Evolutionary conservation across 2,113 vertebrate species (phyloP), one percentile per base, ranked within the genome.

Genomic region (Calidris pugnax): DNA sequence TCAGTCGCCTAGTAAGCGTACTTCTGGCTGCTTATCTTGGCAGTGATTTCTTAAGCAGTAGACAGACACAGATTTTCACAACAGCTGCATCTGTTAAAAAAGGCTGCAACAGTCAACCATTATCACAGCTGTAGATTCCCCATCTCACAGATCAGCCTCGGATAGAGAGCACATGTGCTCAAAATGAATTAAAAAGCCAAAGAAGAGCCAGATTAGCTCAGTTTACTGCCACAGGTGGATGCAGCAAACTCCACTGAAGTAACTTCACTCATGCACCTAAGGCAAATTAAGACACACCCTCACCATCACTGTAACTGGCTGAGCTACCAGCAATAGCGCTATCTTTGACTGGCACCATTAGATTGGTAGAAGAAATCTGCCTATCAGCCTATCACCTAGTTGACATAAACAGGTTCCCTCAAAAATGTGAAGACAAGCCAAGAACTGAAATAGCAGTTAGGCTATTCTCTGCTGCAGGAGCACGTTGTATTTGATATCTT

Each of bases 41-140:
- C 87, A 94, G 89, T 78, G 84, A 93, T 89, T 95, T 89, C 74
- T 92, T 85, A 79, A 95, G 81, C 77, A 95, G 73, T 41, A 90
- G 67, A 81, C 48, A 74, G 50, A 93, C 35, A 59, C 2, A 75
- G 48, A 71, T 59, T 92, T 91, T 83, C 60, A 78, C 20, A 92
- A 84, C 35, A 95, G 83, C 32, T 80, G 50, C 76, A 17, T 39
- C 62, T 88, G 79, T 80, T 90, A 66, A 77, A 72, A 60, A 63
- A 64, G 67, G 80, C 47, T 56, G 20, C 56, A 90, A 59, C 60
- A 93, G 35, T 73, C 85, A 79, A 55, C 56, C 53, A 81, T 63
- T 43, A 50, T 41, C 43, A 82, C 69, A 96, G 66, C 71, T 75
- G 57, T 12, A 64, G 43, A 51, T 28, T 63, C 33, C 77, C 51